Conservation (phyloP, 1,140 invertebrate genomes). For the Drosophila tropicalis region DNA sequence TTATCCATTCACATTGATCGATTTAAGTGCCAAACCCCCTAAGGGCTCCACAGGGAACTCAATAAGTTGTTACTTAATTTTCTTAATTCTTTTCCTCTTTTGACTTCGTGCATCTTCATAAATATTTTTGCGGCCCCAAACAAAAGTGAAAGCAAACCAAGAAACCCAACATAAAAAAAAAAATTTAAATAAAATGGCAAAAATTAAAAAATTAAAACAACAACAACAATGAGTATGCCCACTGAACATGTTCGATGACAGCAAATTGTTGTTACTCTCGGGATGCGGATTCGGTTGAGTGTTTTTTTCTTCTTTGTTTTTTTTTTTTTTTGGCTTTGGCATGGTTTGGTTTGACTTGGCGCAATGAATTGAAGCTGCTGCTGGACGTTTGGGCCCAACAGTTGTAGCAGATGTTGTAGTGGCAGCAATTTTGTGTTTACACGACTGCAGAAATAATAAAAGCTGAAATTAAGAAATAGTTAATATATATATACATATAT, state of each 20-base stretch:
- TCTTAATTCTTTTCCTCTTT: neutral
- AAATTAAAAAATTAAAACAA: conserved; percentile 17
- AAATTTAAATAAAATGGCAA: conserved; percentile 25
- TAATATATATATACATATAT: conserved; percentile 22
- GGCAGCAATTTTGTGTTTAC: conserved; percentile 56
- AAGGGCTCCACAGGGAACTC: neutral
- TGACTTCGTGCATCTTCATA: conserved; percentile 1
- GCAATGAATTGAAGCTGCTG: conserved; percentile 10
- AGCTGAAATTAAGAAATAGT: conserved; percentile 55
- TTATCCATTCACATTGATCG: too few species aligned
- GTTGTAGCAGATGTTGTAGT: conserved; percentile 33
- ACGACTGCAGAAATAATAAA: conserved; percentile 38
- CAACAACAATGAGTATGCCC: conserved; percentile 6
- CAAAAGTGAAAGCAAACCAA: conserved; percentile 21
- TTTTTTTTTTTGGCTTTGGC: neutral
- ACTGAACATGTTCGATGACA: conserved; percentile 20
- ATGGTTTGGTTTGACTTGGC: neutral
- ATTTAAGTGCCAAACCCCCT: too few species aligned
- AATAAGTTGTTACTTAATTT: conserved; percentile 1
- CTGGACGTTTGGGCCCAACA: conserved; percentile 40
- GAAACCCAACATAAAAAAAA: conserved; percentile 10
- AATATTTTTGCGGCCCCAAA: conserved; percentile 1
- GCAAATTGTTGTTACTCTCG: conserved; percentile 22
- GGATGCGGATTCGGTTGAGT: conserved; percentile 16
- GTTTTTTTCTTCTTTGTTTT: neutral